Base-by-base conservation (phyloP, 2,888 invertebrate species). In the Julus scanicus region DNA sequence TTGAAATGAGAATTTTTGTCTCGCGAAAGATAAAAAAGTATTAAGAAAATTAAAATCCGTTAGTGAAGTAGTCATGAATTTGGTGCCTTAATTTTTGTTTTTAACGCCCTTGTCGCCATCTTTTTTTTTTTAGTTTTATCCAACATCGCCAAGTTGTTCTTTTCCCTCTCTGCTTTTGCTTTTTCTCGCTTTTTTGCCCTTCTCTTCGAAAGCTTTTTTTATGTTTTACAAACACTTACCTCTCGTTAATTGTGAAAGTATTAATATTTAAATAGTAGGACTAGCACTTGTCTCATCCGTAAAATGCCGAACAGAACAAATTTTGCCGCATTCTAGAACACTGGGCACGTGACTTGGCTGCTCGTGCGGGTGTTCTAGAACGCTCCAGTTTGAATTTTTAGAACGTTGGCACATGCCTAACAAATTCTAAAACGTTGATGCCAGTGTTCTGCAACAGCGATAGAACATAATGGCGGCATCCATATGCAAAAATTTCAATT, bases 1-100 rank as follows among this genome's bases (percentile, higher is more conserved):
- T 57, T 57, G 57, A 17, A 57, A 57, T n/a, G n/a, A 57, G 57
- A 57, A 57, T 57, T 49, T 49, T 53, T 57, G 57, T 57, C 57
- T 57, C 44, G 44, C 44, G 8, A 44, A 44, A 8, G n/a, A 57
- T 1, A n/a, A 57, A 53, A 15, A 53, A 57, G 57, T 57, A 57
- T 57, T 57, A 57, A 17, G 57, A 57, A 57, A 57, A 57, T 57
- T 57, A 57, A 57, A 57, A 57, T 57, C 57, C 15, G n/a, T 57
- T 57, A 57, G 57, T 57, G 57, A 57, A 57, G 57, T 57, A 57
- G 57, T 57, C 1, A 57, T 57, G 57, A 15, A 57, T 57, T 29
- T 57, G 57, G 17, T 57, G 57, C 57, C 57, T 57, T 57, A 57
- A 57, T 57, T 57, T 57, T 57, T 57, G 44, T 44, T 44, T 44